These are phyloP conservation scores for Plectus sambesii DNA, from an alignment of 1,140 invertebrate species.

Conservation along the genomic window DNA sequence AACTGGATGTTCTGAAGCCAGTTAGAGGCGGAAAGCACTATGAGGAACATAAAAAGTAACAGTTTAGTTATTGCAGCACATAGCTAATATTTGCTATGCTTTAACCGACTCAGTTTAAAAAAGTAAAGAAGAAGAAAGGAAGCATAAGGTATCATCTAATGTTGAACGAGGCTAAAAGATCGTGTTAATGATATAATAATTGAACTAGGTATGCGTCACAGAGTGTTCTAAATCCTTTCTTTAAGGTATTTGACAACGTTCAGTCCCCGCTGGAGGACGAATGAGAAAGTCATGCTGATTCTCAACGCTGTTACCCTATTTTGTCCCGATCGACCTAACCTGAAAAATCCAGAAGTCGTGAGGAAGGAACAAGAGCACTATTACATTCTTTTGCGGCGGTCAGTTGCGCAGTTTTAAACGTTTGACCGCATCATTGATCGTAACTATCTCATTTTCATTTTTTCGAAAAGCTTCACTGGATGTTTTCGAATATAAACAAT, in stretches of 20 bases:
- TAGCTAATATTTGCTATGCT: too few species aligned
- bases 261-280: constrained; percentile 62
- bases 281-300: constrained; percentile 76
- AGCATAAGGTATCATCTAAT: too few species aligned
- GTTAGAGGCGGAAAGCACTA: constrained; percentile 1
- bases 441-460: too few species aligned
- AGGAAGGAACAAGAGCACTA: constrained; percentile 79
- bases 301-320: constrained; percentile 78
- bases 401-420: too few species aligned
- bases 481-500: too few species aligned
- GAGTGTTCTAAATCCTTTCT: neutral
- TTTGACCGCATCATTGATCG: too few species aligned
- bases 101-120: too few species aligned
- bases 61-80: neutral
- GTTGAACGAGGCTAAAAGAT: too few species aligned
- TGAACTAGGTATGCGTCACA: too few species aligned
- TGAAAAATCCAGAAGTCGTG: constrained; percentile 70
- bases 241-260: constrained; percentile 64
- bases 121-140: too few species aligned
- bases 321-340: constrained; percentile 63
- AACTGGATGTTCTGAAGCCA: constrained; percentile 65
- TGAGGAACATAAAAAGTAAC: constrained; percentile 47
- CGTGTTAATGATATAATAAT: too few species aligned
- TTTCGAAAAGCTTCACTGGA: too few species aligned
- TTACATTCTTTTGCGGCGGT: constrained; percentile 70